Conservation (phyloP, 37 sponge, comb jelly and placozoan species). For the Halisarca cf. caerulea region DNA sequence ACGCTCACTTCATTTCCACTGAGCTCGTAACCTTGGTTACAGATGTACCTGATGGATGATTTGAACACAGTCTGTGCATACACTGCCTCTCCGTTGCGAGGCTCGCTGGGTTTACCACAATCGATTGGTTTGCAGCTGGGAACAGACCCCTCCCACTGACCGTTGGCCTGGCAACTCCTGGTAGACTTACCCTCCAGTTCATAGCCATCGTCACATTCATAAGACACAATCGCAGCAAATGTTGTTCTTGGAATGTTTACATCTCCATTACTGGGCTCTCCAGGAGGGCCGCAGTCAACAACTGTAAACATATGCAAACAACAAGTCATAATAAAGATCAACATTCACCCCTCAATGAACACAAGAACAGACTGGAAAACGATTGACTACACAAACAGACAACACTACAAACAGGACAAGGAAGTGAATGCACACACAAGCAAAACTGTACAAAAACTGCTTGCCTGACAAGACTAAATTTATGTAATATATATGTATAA, state of each 20-base stretch:
- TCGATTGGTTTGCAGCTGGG: constrained; percentile 51
- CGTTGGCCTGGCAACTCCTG: constrained; percentile 47
- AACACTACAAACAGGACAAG: too few species aligned
- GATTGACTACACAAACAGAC: too few species aligned
- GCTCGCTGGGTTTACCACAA: constrained; percentile 31
- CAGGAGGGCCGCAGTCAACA: constrained; percentile 47
- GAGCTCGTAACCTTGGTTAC: constrained; percentile 15
- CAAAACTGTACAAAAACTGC: too few species aligned
- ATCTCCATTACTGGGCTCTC: constrained; percentile 29
- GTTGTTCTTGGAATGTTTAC: constrained; percentile 19
- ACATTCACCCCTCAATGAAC: too few species aligned
- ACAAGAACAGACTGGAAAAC: too few species aligned
- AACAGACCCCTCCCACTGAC: constrained; percentile 55
- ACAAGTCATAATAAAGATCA: too few species aligned
- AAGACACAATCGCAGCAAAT: constrained; percentile 32
- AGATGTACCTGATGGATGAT: constrained; percentile 31
- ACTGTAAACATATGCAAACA: constrained; percentile 15
- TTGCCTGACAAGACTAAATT: too few species aligned
- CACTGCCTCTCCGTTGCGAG: constrained; percentile 22
- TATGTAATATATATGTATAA: too few species aligned
- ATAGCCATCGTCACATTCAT: constrained; percentile 58
- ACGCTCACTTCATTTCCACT: constrained; percentile 1
- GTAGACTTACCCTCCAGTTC: constrained; percentile 35
- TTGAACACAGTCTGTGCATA: constrained; percentile 8
- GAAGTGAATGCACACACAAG: too few species aligned